Evolutionary conservation across 1,140 invertebrate genomes (phyloP), one percentile per base, ranked within the genome.

Genomic region (Solen grandis): DNA sequence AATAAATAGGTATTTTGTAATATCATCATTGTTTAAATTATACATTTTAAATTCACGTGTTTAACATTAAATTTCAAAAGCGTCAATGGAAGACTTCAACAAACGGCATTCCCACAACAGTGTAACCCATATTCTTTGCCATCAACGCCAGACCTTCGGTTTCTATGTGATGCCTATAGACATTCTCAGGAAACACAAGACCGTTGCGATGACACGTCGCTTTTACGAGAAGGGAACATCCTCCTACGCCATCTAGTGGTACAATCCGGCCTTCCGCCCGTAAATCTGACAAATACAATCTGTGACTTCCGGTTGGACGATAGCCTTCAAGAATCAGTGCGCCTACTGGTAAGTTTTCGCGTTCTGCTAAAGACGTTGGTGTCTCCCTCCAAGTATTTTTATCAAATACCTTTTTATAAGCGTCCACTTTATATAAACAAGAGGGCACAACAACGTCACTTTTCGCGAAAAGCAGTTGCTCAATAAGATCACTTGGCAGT

Each of bases 331-430:
- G 27, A 35, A 91, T 77, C 1, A 90, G 66, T 5, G 75, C 73
- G n/a, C 81, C 65, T 62, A 59, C 46, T 16, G 55, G 50, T 19
- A 87, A 36, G 13, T 57, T 22, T 36, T 65, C 78, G 22, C 84
- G 85, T 14, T 69, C 66, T 16, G 62, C 35, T 25, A 86, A 16
- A 1, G 90, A 91, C 27, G 50, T 14, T 2, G 59, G 33, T n/a
- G 89, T 91, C 68, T 91, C 90, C 29, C 88, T 80, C 89, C 90
- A 91, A 14, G 87, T 87, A 75, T 91, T 91, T 63, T 85, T 86
- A 65, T 91, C 90, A 80, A 85, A 91, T 13, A 88, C 82, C 31
- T 84, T 33, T 4, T 74, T 80, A 35, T 66, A 65, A 4, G 62
- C 55, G 22, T 80, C 77, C 19, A 80, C 68, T 52, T 60, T 63